phyloP scores from a whole-genome alignment of 2,888 invertebrate genomes.

The Leistus spinibarbis region DNA sequence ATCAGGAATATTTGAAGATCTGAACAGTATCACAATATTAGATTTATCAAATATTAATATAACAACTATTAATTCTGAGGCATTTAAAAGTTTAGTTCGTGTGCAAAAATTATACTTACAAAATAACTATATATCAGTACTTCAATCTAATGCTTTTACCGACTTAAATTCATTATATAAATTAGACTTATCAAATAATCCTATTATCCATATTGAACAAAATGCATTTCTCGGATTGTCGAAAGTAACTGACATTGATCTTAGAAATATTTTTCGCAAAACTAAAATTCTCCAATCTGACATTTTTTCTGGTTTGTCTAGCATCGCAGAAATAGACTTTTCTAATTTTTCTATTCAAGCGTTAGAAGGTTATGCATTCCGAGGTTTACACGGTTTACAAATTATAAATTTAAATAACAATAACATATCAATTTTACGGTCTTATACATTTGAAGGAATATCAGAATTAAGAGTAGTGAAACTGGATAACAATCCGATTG shows the following conservation, averaged over 20 bases:
- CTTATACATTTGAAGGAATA: constrained; percentile 10
- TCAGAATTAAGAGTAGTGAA: neutral
- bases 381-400: neutral
- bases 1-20: constrained; percentile 2
- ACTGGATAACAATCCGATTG: constrained; percentile 19
- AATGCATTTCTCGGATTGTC: constrained; percentile 6
- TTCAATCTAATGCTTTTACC: neutral
- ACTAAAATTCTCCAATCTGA: constrained; percentile 9
- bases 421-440: constrained; percentile 12
- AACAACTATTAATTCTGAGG: neutral
- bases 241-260: neutral
- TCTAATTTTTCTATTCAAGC: constrained; percentile 14
- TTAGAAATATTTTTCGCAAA: neutral
- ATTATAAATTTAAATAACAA: constrained; percentile 15
- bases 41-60: constrained; percentile 22
- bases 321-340: neutral
- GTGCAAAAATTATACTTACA: neutral
- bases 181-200: constrained; percentile 14
- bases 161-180: neutral
- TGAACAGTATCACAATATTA: neutral
- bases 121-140: constrained; percentile 14
- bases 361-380: neutral
- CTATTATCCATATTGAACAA: constrained; percentile 12
- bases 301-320: constrained; percentile 13
- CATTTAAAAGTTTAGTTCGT: constrained; percentile 10